Evolutionary conservation across 2,797 vertebrate species (phyloP), one percentile per base, ranked within the genome.

Genomic region (Nasua narica): DNA sequence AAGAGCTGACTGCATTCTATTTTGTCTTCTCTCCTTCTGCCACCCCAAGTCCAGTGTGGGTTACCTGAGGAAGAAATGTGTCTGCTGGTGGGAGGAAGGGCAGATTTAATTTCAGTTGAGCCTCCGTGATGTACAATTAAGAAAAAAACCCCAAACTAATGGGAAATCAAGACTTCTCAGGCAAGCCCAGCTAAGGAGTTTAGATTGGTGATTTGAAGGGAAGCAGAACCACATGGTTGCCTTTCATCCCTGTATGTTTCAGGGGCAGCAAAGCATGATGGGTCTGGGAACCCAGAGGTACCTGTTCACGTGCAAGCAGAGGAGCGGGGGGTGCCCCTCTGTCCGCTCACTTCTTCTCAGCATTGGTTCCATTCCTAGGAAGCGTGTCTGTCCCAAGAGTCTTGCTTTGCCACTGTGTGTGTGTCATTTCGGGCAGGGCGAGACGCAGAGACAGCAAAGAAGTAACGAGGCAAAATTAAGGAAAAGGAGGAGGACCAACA

Each of bases 1-100:
- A 54, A 95, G 90, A 87, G 40, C 74, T 79, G 85, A 62, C 46
- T 48, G 46, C 90, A 85, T 94, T 96, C 91, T 89, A 35, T 78
- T 91, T 74, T 56, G 76, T 87, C 91, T 95, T 87, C 70, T 78
- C 15, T 69, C 37, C 48, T 90, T 37, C 40, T 67, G 37, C 43
- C 54, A 21, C 23, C 19, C 35, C 32, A n/a, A 18, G 46, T 62
- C 70, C 50, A 82, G n/a, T 67, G 7, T 72, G 79, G 76, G 96
- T 62, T 86, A 25, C n/a, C 29, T 72, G 81, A 78, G 90, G 50
- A 91, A 87, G 88, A 78, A 70, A 85, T 37, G 86, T 58, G 86
- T 60, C 78, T 74, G 15, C 50, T 96, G 86, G 69, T 92, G 88
- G 88, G 90, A 76, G 86, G 74, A 95, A 54, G 87, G 94, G 52